Evolutionary conservation across 1,140 invertebrate species (phyloP).

Genomic region (Diachasmimorpha longicaudata): DNA sequence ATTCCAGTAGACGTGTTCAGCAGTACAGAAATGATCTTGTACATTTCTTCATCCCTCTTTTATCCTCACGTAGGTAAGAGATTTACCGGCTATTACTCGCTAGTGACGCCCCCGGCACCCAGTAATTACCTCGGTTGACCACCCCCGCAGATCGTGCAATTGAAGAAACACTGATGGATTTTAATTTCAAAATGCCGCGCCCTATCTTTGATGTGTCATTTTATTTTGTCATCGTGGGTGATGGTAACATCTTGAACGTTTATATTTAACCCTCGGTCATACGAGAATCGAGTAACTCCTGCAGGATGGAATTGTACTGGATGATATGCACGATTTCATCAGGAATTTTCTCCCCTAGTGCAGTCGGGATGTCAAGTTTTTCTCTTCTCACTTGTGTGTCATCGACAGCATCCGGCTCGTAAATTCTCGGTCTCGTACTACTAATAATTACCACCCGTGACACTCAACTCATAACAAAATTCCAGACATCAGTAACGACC

Average conservation of each 20-base stretch:
- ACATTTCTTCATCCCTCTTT: not conserved
- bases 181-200: constrained; percentile 53
- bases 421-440: not conserved
- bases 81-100: constrained; percentile 47
- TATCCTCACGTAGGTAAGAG: constrained; percentile 47
- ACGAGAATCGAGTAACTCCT: not conserved
- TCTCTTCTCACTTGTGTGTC: not conserved
- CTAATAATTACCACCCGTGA: not conserved
- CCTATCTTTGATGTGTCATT: not conserved
- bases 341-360: not conserved
- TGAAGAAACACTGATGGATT: constrained; percentile 41
- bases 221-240: not conserved
- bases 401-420: not conserved
- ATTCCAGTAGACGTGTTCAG: constrained; percentile 4
- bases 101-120: constrained; percentile 23
- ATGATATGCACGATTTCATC: not conserved
- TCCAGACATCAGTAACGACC: not conserved
- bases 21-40: not conserved
- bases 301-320: not conserved
- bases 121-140: constrained; percentile 35
- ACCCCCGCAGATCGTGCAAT: constrained; percentile 27
- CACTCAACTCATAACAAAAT: not conserved
- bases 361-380: constrained; percentile 3
- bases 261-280: not conserved
- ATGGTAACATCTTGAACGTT: not conserved